Base-by-base conservation (phyloP, 2,888 invertebrate genomes). In the Rhagium mordax region DNA sequence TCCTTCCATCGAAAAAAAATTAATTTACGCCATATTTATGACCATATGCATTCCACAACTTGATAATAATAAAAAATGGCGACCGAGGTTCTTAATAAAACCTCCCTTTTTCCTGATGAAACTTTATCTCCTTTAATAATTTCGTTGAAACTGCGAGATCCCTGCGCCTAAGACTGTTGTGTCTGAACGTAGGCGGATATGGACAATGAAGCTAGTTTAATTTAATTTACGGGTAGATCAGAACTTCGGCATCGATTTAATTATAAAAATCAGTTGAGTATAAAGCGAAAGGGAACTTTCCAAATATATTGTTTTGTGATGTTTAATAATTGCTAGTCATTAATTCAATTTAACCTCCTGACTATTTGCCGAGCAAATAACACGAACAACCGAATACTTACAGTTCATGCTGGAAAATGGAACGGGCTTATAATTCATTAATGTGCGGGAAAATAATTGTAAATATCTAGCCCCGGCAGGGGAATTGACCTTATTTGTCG, bases 201-300 rank as follows among this genome's bases (percentile, higher is more conserved):
- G 13, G 20, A 51, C 51, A 51, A 51, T 51, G 51, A 51, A 51
- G 51, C 51, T 51, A 20, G 20, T 51, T 51, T 51, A 51, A 51
- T 51, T 51, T 51, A 51, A 51, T 51, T 51, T 51, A 51, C 51
- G 51, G 20, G 51, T 51, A 51, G 51, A 51, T 51, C 20, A 51
- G 20, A 51, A 51, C 51, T 51, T 13, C 18, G 8, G 51, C 8
- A 51, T 51, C 51, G 51, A 20, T 51, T 51, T 51, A 51, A 51
- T 51, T 51, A 51, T 51, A 51, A 51, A 51, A 51, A 51, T 51
- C 51, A 51, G 51, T 20, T 51, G 51, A 20, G 41, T 41, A 51
- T 51, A 51, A 20, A 51, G 51, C 51, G 51, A 51, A 51, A 51
- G 20, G 2, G 51, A 51, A 20, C 16, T 16, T 16, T 16, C 8